A percentile compares a stretch with the other conserved stretches of the same genome.
phyloP scores from a whole-genome alignment of 2,113 vertebrate genomes.

The Nettapus auritus region DNA sequence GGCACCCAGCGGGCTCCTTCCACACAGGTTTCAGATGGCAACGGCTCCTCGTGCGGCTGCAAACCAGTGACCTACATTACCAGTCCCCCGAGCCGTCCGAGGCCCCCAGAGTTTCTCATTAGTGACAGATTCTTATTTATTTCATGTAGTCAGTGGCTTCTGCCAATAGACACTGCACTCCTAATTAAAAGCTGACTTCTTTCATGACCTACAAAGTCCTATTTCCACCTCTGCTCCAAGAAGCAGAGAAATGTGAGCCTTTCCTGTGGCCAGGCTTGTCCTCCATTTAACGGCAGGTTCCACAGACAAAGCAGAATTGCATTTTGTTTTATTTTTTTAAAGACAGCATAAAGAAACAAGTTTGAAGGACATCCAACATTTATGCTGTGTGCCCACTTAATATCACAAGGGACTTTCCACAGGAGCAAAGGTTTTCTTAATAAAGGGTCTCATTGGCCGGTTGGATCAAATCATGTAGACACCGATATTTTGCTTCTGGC shows the following conservation, averaged over 20 bases:
- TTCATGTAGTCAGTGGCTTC: constrained; percentile 18
- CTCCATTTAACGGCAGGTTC: constrained; percentile 19
- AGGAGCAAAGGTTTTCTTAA: constrained; percentile 73
- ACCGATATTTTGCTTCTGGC: constrained; percentile 82
- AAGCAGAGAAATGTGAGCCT: background rate
- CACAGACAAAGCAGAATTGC: constrained; percentile 12
- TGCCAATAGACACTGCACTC: constrained; percentile 12
- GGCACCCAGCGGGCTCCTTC: background rate
- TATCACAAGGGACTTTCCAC: constrained; percentile 50
- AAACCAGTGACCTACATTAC: constrained; percentile 46
- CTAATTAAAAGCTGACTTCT: constrained; percentile 65
- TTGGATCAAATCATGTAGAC: constrained; percentile 76
- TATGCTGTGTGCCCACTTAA: constrained; percentile 56
- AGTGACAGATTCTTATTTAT: constrained; percentile 64
- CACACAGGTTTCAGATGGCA: constrained; percentile 6
- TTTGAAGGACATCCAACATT: constrained; percentile 78
- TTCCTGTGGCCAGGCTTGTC: background rate
- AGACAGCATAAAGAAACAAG: constrained; percentile 63
- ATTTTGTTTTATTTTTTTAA: constrained; percentile 36
- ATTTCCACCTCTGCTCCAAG: constrained; percentile 57
- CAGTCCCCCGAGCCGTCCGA: constrained; percentile 22
- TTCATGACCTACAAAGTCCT: constrained; percentile 54
- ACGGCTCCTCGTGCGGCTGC: background rate
- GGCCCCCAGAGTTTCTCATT: constrained; percentile 52
- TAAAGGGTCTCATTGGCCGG: constrained; percentile 75